These are phyloP conservation scores for Netelia melanura DNA, from an alignment of 2,888 invertebrate species.

Conservation along the genomic window DNA sequence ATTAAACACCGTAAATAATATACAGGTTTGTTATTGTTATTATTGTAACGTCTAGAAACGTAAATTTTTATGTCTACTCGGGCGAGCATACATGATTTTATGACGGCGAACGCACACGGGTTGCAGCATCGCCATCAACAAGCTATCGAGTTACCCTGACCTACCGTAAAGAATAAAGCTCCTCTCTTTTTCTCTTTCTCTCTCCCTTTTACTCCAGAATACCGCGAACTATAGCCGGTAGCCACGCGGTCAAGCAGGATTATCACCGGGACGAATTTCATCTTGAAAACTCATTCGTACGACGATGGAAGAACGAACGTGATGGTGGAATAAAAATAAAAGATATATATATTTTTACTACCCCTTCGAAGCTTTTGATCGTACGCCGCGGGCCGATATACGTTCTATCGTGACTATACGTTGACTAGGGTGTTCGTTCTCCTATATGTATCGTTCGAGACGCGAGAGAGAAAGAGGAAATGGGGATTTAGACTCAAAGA, in stretches of 20 bases:
- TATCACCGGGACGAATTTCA: constrained; percentile 82
- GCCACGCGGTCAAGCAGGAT: constrained; percentile 75
- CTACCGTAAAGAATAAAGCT: constrained; percentile 60
- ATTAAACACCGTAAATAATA: constrained; percentile 26
- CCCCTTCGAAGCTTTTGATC: constrained; percentile 77
- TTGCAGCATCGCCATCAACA: constrained; percentile 54
- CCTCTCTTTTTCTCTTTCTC: background rate
- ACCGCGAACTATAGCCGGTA: constrained; percentile 79
- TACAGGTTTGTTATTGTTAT: constrained; percentile 10
- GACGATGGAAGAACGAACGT: constrained; percentile 22
- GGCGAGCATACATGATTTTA: constrained; percentile 29
- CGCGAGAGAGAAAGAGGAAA: background rate
- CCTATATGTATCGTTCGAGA: constrained; percentile 25
- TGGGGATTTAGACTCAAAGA: constrained; percentile 51
- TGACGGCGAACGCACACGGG: constrained; percentile 38
- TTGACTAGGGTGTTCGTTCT: constrained; percentile 51
- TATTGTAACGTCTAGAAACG: background rate
- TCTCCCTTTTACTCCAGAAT: constrained; percentile 57
- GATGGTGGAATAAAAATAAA: constrained; percentile 28
- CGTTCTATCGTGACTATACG: constrained; percentile 74
- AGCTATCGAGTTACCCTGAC: constrained; percentile 76
- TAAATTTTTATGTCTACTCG: constrained; percentile 10
- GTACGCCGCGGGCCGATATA: constrained; percentile 73
- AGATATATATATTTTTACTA: constrained; percentile 46
- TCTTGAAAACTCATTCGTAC: constrained; percentile 76